A percentile compares a stretch with the other conserved stretches of the same genome.
phyloP scores from a whole-genome alignment of 2,113 vertebrate genomes.

The Thomomys bottae region DNA sequence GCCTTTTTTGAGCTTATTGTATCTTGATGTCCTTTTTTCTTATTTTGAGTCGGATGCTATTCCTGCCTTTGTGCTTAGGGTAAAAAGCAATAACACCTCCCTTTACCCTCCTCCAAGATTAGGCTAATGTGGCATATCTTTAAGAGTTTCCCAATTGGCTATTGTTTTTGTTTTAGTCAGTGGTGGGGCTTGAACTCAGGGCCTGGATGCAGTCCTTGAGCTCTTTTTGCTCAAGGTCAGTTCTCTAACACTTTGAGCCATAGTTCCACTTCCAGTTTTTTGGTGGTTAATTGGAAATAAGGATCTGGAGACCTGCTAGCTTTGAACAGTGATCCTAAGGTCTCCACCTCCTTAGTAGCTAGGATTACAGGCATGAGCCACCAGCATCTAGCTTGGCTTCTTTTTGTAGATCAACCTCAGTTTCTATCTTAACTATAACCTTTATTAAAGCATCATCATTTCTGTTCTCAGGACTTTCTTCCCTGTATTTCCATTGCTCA shows the following conservation, averaged over 20 bases:
- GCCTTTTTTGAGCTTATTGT: not conserved
- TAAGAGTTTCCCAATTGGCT: not conserved
- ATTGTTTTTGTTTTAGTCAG: not conserved
- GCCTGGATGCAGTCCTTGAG: no score
- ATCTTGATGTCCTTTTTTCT: not conserved
- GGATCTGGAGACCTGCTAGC: no score
- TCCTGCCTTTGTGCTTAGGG: not conserved
- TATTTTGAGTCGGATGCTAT: not conserved
- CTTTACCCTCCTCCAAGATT: not conserved
- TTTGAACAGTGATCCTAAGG: no score
- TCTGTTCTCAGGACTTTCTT: not conserved
- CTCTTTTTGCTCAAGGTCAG: no score
- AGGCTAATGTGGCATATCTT: not conserved
- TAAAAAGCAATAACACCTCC: not conserved
- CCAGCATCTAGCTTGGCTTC: not conserved
- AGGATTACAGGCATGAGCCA: no score
- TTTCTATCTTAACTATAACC: not conserved
- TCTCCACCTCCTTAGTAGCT: no score
- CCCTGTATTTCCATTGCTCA: not conserved
- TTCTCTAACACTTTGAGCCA: no score
- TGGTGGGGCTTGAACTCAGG: no score
- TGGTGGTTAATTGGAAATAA: no score
- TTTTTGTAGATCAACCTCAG: not conserved
- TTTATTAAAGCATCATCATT: constrained; percentile 4
- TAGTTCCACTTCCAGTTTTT: no score